Percentiles rank a stretch among this genome's conserved stretches.
These are phyloP conservation scores for Drosophila suzukii DNA, from an alignment of 1,140 invertebrate species.

Conservation along the genomic window DNA sequence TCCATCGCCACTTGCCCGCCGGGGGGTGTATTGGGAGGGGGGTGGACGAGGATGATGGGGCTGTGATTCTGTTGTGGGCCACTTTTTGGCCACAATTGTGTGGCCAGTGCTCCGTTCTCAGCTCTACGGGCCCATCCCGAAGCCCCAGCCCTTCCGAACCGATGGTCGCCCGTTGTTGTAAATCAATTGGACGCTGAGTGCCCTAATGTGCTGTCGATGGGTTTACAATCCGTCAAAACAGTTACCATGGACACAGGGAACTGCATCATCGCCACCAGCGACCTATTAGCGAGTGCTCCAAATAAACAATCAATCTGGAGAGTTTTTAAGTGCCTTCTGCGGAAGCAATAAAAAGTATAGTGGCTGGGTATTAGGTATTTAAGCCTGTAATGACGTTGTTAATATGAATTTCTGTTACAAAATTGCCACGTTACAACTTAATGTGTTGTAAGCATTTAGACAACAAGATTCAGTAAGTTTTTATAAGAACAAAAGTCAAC, in stretches of 20 bases:
- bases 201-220: constrained; percentile 77
- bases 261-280: constrained; percentile 61
- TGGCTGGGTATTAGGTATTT: not conserved
- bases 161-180: constrained; percentile 44
- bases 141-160: constrained; percentile 16
- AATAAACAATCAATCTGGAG: constrained; percentile 47
- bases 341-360: constrained; percentile 24
- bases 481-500: no score
- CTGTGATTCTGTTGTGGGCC: constrained; percentile 50
- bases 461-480: no score
- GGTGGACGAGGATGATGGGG: constrained; percentile 18
- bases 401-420: not conserved
- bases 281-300: constrained; percentile 51
- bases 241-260: constrained; percentile 44
- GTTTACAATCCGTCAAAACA: constrained; percentile 81
- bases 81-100: constrained; percentile 75
- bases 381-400: not conserved
- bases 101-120: constrained; percentile 36
- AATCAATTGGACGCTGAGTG: constrained; percentile 73
- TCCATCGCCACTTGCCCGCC: constrained; percentile 59
- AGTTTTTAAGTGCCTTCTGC: constrained; percentile 21
- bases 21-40: not conserved
- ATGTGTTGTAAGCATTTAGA: no score
- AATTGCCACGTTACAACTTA: not conserved
- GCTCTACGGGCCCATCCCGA: not conserved